Evolutionary conservation across 2,888 invertebrate species (phyloP), one percentile per base, ranked within the genome.

Genomic region (Exephanes ischioxanthus): DNA sequence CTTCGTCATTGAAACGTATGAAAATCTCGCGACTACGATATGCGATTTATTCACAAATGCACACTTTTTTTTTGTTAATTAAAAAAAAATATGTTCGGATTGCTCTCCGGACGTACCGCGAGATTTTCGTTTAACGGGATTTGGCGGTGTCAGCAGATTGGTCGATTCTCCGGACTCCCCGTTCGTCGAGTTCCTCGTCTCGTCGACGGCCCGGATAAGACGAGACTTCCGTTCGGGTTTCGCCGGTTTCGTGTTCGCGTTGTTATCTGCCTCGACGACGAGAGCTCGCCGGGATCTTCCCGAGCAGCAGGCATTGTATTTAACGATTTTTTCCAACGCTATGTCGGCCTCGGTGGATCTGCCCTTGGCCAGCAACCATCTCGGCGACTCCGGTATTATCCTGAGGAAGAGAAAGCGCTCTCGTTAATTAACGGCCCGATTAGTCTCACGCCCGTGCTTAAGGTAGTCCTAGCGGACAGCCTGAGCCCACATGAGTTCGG

Each of bases 321-420:
- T 92, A 0, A 92, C 90, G 33, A 94, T 93, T 81, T 90, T 91
- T 73, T 91, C 90, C 30, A 94, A 78, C 6, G 92, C 89, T 75
- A 90, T 90, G n/a, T 93, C 91, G 16, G 94, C 94, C 83, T 94
- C 92, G 14, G 89, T 91, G 55, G 88, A 89, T 83, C 92, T 92
- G 2, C 92, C 92, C 66, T 90, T 92, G 1, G 94, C 92, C 22
- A 92, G 70, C 2, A 94, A 85, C 94, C 94, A 94, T 66, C 93
- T 90, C 16, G 94, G 92, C 0, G 94, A 94, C 86, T 94, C 94
- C 3, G 94, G 94, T 72, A 94, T 92, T 3, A 94, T 89, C 94
- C 94, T 94, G 30, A 16, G 58, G 66, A 26, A 33, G 6, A 75
- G 26, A 22, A 68, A 11, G 1, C 58, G 58, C 11, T 3, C 58